phyloP scores from a whole-genome alignment of 2,888 invertebrate species.

The Pachymerium ferrugineum region DNA sequence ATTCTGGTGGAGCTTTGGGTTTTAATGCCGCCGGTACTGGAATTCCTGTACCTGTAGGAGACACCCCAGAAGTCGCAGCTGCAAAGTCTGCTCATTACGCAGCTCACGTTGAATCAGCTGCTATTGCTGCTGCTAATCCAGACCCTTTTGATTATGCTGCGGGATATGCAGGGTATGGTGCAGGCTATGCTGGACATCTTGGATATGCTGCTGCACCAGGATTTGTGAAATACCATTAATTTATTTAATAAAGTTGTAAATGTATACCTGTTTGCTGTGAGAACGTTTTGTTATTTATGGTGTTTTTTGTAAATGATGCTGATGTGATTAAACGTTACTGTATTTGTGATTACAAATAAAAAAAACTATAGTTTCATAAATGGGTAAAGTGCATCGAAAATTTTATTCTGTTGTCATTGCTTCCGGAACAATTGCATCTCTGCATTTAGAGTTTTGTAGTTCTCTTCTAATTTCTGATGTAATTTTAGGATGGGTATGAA shows the following conservation, averaged over 20 bases:
- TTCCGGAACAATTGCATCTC: slow-evolving; percentile 53
- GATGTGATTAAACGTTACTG: neutral
- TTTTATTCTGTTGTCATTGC: neutral
- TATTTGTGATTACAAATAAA: neutral
- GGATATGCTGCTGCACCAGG: neutral
- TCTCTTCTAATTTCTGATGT: slow-evolving; percentile 82
- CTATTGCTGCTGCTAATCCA: neutral
- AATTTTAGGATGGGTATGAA: slow-evolving; percentile 61
- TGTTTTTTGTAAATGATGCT: neutral
- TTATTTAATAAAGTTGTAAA: neutral
- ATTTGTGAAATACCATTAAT: neutral
- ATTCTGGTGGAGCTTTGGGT: neutral
- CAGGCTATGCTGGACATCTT: neutral
- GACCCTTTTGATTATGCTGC: neutral
- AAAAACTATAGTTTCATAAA: neutral
- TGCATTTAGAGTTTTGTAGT: slow-evolving; percentile 71
- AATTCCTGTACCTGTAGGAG: neutral
- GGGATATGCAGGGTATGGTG: no score
- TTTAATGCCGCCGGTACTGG: slow-evolving; percentile 9
- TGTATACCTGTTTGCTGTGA: no score
- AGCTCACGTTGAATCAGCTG: neutral
- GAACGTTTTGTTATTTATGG: neutral
- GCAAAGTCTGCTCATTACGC: neutral
- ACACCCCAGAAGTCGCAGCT: slow-evolving; percentile 24
- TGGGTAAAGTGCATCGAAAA: no score